phyloP scores from a whole-genome alignment of 2,797 vertebrate species.

The Enteromius anoplus region DNA sequence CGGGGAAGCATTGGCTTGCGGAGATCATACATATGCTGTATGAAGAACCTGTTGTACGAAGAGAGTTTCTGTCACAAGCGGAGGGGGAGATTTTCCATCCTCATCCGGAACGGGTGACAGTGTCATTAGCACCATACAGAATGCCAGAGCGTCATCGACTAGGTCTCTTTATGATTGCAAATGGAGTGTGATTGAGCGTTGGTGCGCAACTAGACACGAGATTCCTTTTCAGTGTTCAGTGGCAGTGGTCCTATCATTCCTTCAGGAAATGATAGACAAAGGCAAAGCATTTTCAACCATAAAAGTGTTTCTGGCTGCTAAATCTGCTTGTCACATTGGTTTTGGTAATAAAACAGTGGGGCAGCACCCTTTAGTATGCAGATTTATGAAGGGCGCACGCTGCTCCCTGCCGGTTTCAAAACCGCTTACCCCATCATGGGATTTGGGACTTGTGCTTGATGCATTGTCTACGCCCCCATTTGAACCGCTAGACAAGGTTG shows the following conservation, averaged over 20 bases:
- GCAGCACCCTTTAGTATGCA: too few relatives aligned
- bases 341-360: neutral
- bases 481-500: too few relatives aligned
- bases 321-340: conserved; percentile 14
- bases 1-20: neutral
- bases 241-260: too few relatives aligned
- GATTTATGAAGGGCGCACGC: too few relatives aligned
- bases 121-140: too few relatives aligned
- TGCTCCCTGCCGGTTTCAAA: too few relatives aligned
- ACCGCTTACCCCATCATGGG: too few relatives aligned
- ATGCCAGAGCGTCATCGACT: neutral
- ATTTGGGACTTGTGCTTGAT: too few relatives aligned
- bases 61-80: neutral
- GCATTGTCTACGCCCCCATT: too few relatives aligned
- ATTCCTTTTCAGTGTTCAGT: neutral
- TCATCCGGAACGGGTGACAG: neutral
- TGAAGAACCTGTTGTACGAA: neutral
- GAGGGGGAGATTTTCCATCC: neutral
- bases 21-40: conserved; percentile 1
- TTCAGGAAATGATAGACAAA: neutral
- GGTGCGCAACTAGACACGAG: neutral
- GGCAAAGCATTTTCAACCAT: neutral
- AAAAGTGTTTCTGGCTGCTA: neutral
- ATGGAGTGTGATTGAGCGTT: neutral
- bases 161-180: conserved; percentile 1